These are phyloP conservation scores for Ephestia elutella DNA, from an alignment of 1,140 invertebrate species.

Conservation along the genomic window DNA sequence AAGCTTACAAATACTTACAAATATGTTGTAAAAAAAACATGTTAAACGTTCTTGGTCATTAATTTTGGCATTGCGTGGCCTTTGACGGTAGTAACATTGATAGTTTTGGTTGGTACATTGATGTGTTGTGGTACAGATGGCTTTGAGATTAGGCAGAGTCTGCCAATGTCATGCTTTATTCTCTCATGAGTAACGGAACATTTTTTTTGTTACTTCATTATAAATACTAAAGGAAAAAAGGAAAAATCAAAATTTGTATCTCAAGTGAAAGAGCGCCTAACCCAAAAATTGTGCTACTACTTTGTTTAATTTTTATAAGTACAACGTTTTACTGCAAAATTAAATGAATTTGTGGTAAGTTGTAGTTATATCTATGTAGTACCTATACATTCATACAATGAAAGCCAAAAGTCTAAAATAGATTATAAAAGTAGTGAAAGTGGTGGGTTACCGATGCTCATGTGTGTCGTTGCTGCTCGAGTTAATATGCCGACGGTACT, in stretches of 20 bases:
- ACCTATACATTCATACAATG: too few species aligned
- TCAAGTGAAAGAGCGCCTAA: too few species aligned
- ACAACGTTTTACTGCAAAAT: too few species aligned
- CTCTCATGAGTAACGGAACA: not conserved
- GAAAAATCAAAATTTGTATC: too few species aligned
- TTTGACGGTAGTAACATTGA: too few species aligned
- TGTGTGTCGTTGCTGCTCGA: not conserved
- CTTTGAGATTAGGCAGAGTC: conserved; percentile 4
- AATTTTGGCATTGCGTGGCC: not conserved
- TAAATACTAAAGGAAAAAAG: too few species aligned
- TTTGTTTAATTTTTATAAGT: too few species aligned
- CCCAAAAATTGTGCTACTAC: too few species aligned
- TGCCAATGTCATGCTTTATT: conserved; percentile 5
- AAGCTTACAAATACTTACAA: too few species aligned
- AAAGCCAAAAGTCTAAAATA: not conserved
- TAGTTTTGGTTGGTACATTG: not conserved
- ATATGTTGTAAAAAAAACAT: too few species aligned
- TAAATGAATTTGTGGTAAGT: too few species aligned
- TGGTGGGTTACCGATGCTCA: not conserved
- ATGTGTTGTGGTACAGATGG: not conserved
- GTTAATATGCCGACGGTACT: not conserved
- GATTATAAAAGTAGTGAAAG: conserved; percentile 8
- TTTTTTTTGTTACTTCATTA: not conserved
- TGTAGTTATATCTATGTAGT: too few species aligned
- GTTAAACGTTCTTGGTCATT: not conserved